Conservation (phyloP, 2,113 vertebrate genomes). For the Sturnira hondurensis region DNA sequence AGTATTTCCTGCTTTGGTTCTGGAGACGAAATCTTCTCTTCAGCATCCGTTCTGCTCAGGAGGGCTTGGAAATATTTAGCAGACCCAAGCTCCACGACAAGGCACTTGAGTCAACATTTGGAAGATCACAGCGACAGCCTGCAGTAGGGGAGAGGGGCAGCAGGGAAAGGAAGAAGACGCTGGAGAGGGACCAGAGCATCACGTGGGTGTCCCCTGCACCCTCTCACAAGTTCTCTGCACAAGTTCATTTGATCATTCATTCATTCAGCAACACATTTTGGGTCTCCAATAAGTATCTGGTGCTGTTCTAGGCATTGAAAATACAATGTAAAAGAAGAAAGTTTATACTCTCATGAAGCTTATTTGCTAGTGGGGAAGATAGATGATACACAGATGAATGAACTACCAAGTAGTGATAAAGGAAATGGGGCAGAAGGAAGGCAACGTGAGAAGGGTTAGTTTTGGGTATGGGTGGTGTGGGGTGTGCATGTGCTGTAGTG, state of each 20-base stretch:
- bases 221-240: accelerated
- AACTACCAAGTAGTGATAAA: not conserved
- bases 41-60: not conserved
- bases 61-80: conserved; percentile 4
- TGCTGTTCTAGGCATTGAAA: not conserved
- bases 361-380: not conserved
- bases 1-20: not conserved
- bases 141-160: not conserved
- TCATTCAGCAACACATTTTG: not conserved
- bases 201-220: not conserved
- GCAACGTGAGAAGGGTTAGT: not conserved
- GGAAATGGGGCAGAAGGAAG: not conserved
- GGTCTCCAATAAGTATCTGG: not conserved
- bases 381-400: not conserved
- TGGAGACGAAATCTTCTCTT: not conserved
- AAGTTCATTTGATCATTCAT: not conserved
- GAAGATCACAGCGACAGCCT: not conserved
- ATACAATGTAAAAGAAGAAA: not conserved
- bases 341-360: not conserved
- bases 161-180: not conserved
- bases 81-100: not conserved
- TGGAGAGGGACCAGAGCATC: not conserved
- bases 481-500: not conserved
- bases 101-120: not conserved
- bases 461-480: not conserved